Conservation (phyloP, 2,797 vertebrate genomes). For the Characodon lateralis region DNA sequence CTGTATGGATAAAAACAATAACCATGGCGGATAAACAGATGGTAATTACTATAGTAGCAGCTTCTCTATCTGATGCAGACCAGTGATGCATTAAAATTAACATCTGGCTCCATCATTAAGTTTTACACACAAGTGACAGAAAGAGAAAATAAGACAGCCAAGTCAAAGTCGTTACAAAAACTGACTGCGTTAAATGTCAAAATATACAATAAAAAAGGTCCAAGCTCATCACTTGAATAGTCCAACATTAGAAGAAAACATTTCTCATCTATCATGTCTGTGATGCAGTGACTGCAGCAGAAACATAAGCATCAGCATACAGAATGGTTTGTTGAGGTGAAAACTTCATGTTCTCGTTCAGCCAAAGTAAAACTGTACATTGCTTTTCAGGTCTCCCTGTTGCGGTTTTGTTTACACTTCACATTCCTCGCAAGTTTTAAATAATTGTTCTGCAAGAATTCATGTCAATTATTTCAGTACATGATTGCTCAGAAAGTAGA, state of each 20-base stretch:
- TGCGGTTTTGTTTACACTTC: background rate
- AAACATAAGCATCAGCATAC: background rate
- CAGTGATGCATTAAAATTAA: slow-evolving; percentile 72
- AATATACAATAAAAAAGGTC: background rate
- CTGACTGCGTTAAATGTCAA: slow-evolving; percentile 9
- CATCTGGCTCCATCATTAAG: slow-evolving; percentile 72
- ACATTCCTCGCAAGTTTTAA: too few relatives aligned
- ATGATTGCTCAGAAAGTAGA: too few relatives aligned
- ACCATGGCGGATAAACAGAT: slow-evolving; percentile 76
- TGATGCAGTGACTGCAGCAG: background rate
- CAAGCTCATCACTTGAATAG: background rate
- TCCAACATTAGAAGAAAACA: background rate
- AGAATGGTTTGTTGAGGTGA: background rate
- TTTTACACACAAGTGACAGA: slow-evolving; percentile 43
- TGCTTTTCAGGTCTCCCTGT: background rate
- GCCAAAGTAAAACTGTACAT: background rate
- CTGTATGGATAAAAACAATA: slow-evolving; percentile 47
- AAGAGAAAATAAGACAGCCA: slow-evolving; percentile 11
- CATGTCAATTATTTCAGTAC: too few relatives aligned
- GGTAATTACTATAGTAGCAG: slow-evolving; percentile 70
- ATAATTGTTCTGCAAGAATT: too few relatives aligned
- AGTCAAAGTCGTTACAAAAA: background rate
- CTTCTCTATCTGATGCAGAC: slow-evolving; percentile 64
- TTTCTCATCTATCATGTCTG: background rate
- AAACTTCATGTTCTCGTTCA: background rate